Conservation (phyloP, 1,140 invertebrate genomes). For the Zelostemma sp. region DNA sequence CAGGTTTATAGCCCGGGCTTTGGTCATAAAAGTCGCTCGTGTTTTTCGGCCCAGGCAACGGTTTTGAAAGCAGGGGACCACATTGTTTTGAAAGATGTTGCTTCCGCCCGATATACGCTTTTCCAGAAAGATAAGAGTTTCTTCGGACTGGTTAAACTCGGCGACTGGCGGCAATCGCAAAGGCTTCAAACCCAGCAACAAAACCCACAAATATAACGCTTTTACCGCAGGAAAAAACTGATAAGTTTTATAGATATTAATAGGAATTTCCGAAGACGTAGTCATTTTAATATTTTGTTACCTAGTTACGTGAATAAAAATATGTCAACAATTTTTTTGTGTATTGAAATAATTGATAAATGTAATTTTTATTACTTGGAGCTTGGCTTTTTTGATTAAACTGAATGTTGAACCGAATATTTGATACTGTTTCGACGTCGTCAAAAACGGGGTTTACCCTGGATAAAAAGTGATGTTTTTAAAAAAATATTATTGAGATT, state of each 20-base stretch:
- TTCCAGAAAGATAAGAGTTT: constrained; percentile 83
- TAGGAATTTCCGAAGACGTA: not conserved
- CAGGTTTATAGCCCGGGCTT: constrained; percentile 57
- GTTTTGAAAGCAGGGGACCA: constrained; percentile 75
- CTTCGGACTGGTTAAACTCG: constrained; percentile 82
- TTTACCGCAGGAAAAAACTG: not conserved
- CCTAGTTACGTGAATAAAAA: no score
- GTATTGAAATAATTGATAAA: no score
- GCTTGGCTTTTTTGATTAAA: no score
- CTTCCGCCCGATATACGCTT: constrained; percentile 76
- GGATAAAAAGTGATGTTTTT: no score
- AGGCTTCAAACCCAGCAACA: constrained; percentile 35
- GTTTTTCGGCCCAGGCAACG: constrained; percentile 79
- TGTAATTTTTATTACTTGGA: no score
- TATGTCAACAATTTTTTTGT: no score
- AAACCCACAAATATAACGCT: not conserved
- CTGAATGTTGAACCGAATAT: no score
- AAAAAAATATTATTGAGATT: no score
- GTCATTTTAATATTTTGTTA: not conserved
- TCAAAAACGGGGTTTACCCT: no score
- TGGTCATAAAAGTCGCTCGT: constrained; percentile 70
- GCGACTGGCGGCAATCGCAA: constrained; percentile 63
- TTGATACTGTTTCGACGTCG: no score
- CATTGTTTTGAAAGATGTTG: constrained; percentile 78
- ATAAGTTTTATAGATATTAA: not conserved